Percentiles rank a stretch among this genome's conserved stretches.
These are phyloP conservation scores for Heliconius hewitsoni DNA, from an alignment of 1,140 invertebrate species.

Conservation along the genomic window DNA sequence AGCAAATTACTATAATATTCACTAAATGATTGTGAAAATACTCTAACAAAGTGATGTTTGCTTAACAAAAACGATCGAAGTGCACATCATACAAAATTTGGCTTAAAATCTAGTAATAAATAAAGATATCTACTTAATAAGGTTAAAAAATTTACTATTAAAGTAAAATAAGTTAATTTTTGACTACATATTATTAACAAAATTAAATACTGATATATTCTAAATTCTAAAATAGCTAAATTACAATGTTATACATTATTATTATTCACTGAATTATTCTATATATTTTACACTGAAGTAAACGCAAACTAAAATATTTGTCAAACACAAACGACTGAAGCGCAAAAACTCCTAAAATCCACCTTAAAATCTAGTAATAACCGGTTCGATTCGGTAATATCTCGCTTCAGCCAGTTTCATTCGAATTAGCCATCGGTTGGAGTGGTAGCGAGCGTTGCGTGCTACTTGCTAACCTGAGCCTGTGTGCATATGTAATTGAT, in stretches of 20 bases:
- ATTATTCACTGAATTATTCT: not conserved
- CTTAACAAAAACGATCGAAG: conserved; percentile 8
- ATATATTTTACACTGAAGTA: not conserved
- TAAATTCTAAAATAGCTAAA: not conserved
- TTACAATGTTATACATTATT: not conserved
- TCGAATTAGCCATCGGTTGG: conserved; percentile 60
- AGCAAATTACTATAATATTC: not conserved
- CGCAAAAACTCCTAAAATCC: conserved; percentile 40
- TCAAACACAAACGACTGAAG: conserved; percentile 14
- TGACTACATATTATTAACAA: too few species aligned
- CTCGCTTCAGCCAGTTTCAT: conserved; percentile 59
- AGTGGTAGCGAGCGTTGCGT: conserved; percentile 55
- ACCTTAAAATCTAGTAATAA: conserved; percentile 51
- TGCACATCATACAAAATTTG: conserved; percentile 38
- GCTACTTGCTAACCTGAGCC: conserved; percentile 42
- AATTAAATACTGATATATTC: too few species aligned
- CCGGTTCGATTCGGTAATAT: conserved; percentile 55
- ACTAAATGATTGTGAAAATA: conserved; percentile 7
- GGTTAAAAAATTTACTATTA: too few species aligned
- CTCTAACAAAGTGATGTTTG: not conserved
- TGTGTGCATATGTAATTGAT: conserved; percentile 69
- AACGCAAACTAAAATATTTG: not conserved
- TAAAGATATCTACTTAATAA: too few species aligned
- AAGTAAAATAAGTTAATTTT: too few species aligned
- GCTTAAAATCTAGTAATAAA: conserved; percentile 49